Conservation (phyloP, 2,888 invertebrate species). For the Clepsis dumicolana region DNA sequence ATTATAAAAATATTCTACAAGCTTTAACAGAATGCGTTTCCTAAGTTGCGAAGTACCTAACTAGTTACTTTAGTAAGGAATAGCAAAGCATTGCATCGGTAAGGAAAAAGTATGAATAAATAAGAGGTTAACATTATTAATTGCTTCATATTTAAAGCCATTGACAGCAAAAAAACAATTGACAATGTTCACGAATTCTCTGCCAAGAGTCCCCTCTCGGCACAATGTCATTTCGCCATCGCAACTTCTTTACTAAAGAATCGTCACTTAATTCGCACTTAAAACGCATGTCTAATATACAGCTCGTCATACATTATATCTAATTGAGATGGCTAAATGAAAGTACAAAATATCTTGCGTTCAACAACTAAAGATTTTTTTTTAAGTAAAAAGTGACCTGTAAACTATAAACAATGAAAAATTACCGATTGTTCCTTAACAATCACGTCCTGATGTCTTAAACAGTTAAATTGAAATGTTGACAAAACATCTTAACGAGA, state of each 20-base stretch:
- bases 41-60: too few species aligned
- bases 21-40: too few species aligned
- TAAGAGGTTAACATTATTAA: background rate
- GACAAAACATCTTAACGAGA: background rate
- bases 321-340: background rate
- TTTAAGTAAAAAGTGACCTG: background rate
- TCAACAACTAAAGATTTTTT: too few species aligned
- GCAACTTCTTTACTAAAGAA: background rate
- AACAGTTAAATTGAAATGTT: background rate
- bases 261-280: background rate
- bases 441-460: background rate
- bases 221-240: slow-evolving; percentile 12
- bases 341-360: background rate
- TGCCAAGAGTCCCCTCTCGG: slow-evolving; percentile 10
- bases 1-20: too few species aligned
- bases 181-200: slow-evolving; percentile 17
- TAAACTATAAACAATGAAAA: background rate
- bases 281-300: background rate
- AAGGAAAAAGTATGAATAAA: background rate
- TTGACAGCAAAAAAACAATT: slow-evolving; percentile 26
- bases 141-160: slow-evolving; percentile 25
- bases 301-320: too few species aligned
- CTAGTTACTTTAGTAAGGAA: too few species aligned
- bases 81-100: too few species aligned
- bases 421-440: background rate